phyloP scores from a whole-genome alignment of 2,888 invertebrate genomes.

The Synanthedon tipuliformis region DNA sequence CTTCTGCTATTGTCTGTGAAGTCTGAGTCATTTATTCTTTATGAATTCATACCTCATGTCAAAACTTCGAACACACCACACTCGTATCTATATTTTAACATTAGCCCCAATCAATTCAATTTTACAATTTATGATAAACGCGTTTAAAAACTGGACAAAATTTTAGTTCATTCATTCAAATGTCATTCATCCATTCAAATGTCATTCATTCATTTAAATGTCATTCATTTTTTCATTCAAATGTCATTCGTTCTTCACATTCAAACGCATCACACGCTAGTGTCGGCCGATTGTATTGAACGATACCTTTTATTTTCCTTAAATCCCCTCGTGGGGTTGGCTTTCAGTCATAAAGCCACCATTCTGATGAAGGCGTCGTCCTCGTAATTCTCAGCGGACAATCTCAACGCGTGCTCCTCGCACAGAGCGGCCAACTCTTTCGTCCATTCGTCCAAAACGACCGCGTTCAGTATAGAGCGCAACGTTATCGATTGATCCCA shows the following conservation, averaged over 20 bases:
- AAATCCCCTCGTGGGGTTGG: slow-evolving; percentile 25
- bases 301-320: slow-evolving; percentile 8
- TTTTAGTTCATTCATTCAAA: too few relatives aligned
- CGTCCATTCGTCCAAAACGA: slow-evolving; percentile 94
- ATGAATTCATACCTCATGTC: too few relatives aligned
- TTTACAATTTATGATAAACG: too few relatives aligned
- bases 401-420: slow-evolving; percentile 86
- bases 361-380: slow-evolving; percentile 45
- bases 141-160: too few relatives aligned
- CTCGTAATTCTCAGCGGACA: slow-evolving; percentile 39
- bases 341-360: slow-evolving; percentile 59
- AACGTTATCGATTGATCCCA: slow-evolving; percentile 59
- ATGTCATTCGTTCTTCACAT: neutral
- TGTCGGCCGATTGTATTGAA: slow-evolving; percentile 6
- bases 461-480: slow-evolving; percentile 72
- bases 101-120: too few relatives aligned
- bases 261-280: slow-evolving; percentile 9
- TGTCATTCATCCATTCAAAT: too few relatives aligned
- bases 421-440: slow-evolving; percentile 95
- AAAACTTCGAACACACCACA: too few relatives aligned
- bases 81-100: too few relatives aligned
- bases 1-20: too few relatives aligned
- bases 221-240: too few relatives aligned
- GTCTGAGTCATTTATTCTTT: too few relatives aligned
- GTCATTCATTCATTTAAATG: too few relatives aligned